Evolutionary conservation across 2,888 invertebrate genomes (phyloP), one percentile per base, ranked within the genome.

Genomic region (Chironomus riparius): DNA sequence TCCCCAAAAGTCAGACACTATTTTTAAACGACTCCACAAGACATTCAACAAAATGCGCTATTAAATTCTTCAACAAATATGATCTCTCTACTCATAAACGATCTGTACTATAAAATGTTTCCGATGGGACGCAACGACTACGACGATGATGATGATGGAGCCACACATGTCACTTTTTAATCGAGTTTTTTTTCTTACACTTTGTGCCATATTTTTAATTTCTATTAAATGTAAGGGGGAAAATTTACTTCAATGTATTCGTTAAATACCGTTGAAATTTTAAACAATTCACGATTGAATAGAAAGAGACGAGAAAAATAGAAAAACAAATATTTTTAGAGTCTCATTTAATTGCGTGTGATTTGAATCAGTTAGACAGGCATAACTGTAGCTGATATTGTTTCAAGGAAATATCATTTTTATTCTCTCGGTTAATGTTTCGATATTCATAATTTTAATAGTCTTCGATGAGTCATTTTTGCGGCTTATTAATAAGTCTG

Each of bases 131-230:
- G 38, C n/a, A n/a, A n/a, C n/a, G n/a, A n/a, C n/a, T n/a, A 38
- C 38, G 38, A 38, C 38, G 38, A 38, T 4, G 7, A 38, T 38
- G 38, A 38, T 38, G 38, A 56, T 56, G 56, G 18, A 18, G 56
- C 56, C 15, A 56, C 28, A 69, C 69, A 71, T 71, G 50, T 71
- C 71, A 56, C n/a, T n/a, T 56, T 56, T 71, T 50, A 56, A 56
- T 71, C 56, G 71, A 56, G 22, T 71, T 56, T 71, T 18, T n/a
- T 50, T 50, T 50, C 50, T 56, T 56, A 15, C 56, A 18, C 56
- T 56, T 56, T 38, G 10, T 38, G 38, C 38, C 38, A 38, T 38
- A 38, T 18, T 56, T 56, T 56, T 56, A n/a, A n/a, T 56, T 56
- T 56, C 7, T 56, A 56, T n/a, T 5, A 56, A 56, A 5, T 15